Percentiles rank a stretch among this genome's conserved stretches.
Conservation (phyloP, 1,140 invertebrate species). For the Tetraneura akinire region DNA sequence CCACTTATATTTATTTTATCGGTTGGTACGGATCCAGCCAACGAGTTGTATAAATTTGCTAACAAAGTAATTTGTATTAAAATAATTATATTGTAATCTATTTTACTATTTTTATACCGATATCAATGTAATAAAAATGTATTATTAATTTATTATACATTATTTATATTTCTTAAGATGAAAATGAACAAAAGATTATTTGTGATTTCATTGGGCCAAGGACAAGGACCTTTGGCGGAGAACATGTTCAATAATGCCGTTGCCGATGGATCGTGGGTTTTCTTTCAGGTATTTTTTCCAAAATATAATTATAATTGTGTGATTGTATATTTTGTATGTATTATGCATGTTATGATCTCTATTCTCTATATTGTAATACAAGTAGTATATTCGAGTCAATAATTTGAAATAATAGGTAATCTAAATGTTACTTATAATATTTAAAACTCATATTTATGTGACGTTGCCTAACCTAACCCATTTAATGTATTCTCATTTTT, state of each 20-base stretch:
- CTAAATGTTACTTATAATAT: no score
- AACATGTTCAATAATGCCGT: slow-evolving; percentile 65
- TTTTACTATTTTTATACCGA: no score
- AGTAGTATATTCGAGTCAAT: no score
- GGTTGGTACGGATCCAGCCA: slow-evolving; percentile 88
- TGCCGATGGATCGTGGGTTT: slow-evolving; percentile 56
- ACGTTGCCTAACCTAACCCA: no score
- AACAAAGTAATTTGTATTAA: slow-evolving; percentile 77
- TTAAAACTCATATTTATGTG: no score
- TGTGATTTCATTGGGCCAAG: slow-evolving; percentile 88
- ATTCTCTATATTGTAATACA: no score
- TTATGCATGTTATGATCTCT: no score
- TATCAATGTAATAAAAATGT: not conserved
- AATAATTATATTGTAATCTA: not conserved
- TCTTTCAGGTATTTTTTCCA: slow-evolving; percentile 17
- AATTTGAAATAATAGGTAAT: no score
- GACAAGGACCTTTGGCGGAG: slow-evolving; percentile 67
- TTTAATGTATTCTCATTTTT: no score
- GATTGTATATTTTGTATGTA: no score
- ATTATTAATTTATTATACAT: not conserved
- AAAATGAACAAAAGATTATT: slow-evolving; percentile 64
- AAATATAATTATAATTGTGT: no score
- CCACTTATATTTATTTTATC: slow-evolving; percentile 91
- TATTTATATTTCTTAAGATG: slow-evolving; percentile 56
- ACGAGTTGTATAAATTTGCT: slow-evolving; percentile 77